phyloP scores from a whole-genome alignment of 2,797 vertebrate genomes.

The Mus spretus region DNA sequence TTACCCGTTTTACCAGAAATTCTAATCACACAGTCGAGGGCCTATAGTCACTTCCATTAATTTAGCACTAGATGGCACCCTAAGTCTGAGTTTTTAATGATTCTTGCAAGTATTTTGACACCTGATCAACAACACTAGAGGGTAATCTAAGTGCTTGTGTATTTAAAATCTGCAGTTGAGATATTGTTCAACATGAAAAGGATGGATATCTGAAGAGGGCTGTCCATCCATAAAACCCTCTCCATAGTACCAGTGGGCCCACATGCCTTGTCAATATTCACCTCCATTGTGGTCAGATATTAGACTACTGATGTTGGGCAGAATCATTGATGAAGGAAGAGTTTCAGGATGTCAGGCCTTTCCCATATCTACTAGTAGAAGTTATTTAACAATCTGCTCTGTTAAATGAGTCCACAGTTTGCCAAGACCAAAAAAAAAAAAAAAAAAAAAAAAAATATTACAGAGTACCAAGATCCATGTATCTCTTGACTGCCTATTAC shows the following conservation, averaged over 20 bases:
- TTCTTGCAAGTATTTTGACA: neutral
- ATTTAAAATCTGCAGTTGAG: neutral
- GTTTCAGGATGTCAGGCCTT: neutral
- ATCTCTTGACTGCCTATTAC: accelerated
- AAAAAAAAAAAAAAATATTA: too few species aligned
- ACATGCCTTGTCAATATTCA: neutral
- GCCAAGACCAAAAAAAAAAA: neutral
- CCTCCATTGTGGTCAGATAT: accelerated
- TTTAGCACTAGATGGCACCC: neutral
- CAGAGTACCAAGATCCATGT: too few species aligned
- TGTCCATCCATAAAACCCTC: neutral
- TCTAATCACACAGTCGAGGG: neutral
- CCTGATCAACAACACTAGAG: neutral
- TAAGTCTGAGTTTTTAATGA: neutral
- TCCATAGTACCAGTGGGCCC: accelerated
- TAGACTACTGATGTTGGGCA: neutral
- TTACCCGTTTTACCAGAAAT: neutral
- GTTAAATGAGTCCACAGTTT: neutral
- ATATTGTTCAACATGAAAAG: neutral
- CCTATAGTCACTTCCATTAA: neutral
- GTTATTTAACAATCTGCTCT: neutral
- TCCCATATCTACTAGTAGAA: neutral
- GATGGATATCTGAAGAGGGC: too few species aligned
- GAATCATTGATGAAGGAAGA: neutral
- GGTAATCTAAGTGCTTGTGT: neutral